These are phyloP conservation scores for Herminia tarsipennalis DNA, from an alignment of 2,888 invertebrate species.

Conservation along the genomic window DNA sequence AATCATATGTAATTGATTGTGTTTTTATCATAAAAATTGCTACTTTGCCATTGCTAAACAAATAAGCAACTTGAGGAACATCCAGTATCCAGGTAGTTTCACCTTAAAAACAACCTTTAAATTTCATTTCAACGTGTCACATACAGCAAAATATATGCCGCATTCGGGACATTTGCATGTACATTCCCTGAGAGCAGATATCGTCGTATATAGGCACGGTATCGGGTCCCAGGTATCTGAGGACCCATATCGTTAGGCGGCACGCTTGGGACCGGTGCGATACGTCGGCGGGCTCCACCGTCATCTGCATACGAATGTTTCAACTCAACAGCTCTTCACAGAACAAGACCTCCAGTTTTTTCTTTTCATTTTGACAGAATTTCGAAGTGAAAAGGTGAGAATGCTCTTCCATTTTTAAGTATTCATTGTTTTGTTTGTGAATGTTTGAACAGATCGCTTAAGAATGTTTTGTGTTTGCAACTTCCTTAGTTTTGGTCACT, in stretches of 20 bases:
- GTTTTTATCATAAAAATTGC: too few species aligned
- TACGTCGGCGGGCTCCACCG: constrained; percentile 21
- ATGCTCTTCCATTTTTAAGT: constrained; percentile 18
- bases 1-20: too few species aligned
- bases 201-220: constrained; percentile 28
- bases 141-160: constrained; percentile 21
- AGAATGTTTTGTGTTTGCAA: constrained; percentile 5
- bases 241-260: constrained; percentile 32
- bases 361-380: constrained; percentile 29
- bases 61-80: too few species aligned
- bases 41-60: too few species aligned
- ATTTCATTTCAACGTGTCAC: constrained; percentile 30
- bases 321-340: constrained; percentile 19
- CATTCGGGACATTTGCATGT: constrained; percentile 31
- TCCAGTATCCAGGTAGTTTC: not conserved
- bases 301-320: constrained; percentile 47
- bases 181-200: constrained; percentile 28
- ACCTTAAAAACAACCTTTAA: constrained; percentile 16
- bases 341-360: constrained; percentile 21
- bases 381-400: constrained; percentile 22
- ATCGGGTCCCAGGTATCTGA: constrained; percentile 29
- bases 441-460: constrained; percentile 20
- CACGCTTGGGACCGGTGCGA: constrained; percentile 17
- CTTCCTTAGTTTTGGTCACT: too few species aligned
- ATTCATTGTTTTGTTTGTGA: constrained; percentile 21